Evolutionary conservation across 53 echinoderm and acorn worm genomes (phyloP).

Genomic region (Actinopyga echinites): DNA sequence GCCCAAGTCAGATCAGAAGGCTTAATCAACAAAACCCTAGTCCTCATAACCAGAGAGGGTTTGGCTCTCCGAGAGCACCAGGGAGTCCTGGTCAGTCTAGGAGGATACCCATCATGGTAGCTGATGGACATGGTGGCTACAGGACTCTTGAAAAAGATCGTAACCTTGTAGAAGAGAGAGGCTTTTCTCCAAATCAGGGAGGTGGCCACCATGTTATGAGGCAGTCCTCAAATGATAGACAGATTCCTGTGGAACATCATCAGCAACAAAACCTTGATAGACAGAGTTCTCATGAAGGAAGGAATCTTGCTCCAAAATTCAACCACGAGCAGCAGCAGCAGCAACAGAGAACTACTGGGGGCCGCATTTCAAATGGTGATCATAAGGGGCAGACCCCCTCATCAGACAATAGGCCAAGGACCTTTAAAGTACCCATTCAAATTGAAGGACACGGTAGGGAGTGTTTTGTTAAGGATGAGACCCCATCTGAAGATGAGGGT

Average conservation of each 20-base stretch:
- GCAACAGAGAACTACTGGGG: not conserved
- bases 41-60: not conserved
- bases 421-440: slow-evolving; percentile 32
- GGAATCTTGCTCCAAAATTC: not conserved
- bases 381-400: not conserved
- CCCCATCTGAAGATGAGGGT: slow-evolving; percentile 26
- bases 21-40: not conserved
- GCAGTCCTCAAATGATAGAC: not conserved
- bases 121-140: slow-evolving; percentile 36
- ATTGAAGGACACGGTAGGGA: slow-evolving; percentile 33
- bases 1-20: slow-evolving; percentile 15
- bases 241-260: not conserved
- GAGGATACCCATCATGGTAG: slow-evolving; percentile 39
- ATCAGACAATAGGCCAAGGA: slow-evolving; percentile 21
- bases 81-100: slow-evolving; percentile 26
- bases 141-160: slow-evolving; percentile 21
- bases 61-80: not conserved
- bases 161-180: not conserved
- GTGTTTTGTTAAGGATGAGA: slow-evolving; percentile 34
- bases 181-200: not conserved
- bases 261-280: slow-evolving; percentile 7
- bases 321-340: not conserved
- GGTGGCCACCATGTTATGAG: not conserved
- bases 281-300: not conserved
- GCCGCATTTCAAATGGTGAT: not conserved